Conservation (phyloP, 2,113 vertebrate genomes). For the Porphyrio hochstetteri region DNA sequence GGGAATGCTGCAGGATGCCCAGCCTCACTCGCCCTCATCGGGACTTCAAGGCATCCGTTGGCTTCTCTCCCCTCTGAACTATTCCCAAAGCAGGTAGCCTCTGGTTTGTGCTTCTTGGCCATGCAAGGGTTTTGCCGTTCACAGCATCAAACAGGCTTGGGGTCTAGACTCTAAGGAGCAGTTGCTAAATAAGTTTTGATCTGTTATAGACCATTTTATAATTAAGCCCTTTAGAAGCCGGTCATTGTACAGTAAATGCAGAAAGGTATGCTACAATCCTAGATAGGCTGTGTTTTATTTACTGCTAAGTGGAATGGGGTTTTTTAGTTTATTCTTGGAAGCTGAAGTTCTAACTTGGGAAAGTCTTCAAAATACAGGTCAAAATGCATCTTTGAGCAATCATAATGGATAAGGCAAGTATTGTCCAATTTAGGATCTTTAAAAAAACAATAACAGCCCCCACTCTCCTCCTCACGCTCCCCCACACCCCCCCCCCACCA, state of each 20-base stretch:
- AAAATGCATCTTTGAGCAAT: not conserved
- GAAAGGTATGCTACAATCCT: not conserved
- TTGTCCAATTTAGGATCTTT: not conserved
- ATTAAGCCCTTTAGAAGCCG: not conserved
- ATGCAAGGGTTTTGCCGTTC: not conserved
- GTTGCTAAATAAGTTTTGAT: not conserved
- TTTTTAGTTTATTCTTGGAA: not conserved
- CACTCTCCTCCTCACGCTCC: too few relatives aligned
- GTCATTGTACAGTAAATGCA: not conserved
- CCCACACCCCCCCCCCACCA: too few relatives aligned
- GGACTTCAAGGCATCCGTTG: not conserved
- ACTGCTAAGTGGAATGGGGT: not conserved
- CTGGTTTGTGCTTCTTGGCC: not conserved
- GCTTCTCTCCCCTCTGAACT: not conserved
- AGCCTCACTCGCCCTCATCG: not conserved
- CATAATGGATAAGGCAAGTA: not conserved
- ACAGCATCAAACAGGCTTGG: not conserved
- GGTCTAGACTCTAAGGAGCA: not conserved
- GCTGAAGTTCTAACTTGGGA: not conserved
- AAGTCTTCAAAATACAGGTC: not conserved
- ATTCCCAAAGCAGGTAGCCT: not conserved
- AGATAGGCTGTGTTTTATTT: not conserved
- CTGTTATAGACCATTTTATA: not conserved
- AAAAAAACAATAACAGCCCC: too few relatives aligned
- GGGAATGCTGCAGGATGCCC: not conserved